Evolutionary conservation across 1,140 invertebrate genomes (phyloP), one percentile per base, ranked within the genome.

Genomic region (Batillaria attramentaria): DNA sequence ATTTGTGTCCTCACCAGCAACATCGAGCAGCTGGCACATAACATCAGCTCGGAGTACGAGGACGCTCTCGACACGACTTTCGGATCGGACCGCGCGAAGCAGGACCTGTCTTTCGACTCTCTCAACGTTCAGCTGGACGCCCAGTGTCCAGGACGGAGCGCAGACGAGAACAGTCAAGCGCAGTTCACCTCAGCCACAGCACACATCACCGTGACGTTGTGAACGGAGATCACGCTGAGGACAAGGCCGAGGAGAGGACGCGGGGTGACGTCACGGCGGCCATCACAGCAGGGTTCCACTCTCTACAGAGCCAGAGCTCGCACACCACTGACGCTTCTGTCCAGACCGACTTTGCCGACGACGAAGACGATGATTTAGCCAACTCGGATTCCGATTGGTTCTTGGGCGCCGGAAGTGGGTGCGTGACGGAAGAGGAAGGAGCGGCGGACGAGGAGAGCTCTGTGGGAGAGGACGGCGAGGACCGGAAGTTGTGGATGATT

Each of bases 11-110:
- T 77, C 1, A 79, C 70, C 39, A 81, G 79, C 39, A 72, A 78
- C 54, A 79, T 81, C 42, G 77, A 77, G 41, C 65, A 82, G 16
- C 78, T 82, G 8, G 81, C 80, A 6, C 78, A 86, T 43, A 75
- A 79, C 31, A 78, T 82, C n/a, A 83, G 81, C 62, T 85, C 81
- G 28, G 81, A 85, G 70, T 86, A 85, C 73, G 85, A 86, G 65
- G 82, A 84, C 33, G 70, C 78, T 35, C 60, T 83, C n/a, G 84
- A 85, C 18, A 46, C 60, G 28, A 50, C 79, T 37, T 65, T 86
- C 18, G 84, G 83, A 20, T 35, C 65, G 2, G 16, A 46, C 41
- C 4, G 2, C 13, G 39, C n/a, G n/a, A n/a, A n/a, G n/a, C n/a
- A n/a, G n/a, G n/a, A n/a, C n/a, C n/a, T n/a, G n/a, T n/a, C n/a